These are phyloP conservation scores for Chlorodrepanis virens DNA, from an alignment of 2,113 vertebrate genomes.

Conservation along the genomic window DNA sequence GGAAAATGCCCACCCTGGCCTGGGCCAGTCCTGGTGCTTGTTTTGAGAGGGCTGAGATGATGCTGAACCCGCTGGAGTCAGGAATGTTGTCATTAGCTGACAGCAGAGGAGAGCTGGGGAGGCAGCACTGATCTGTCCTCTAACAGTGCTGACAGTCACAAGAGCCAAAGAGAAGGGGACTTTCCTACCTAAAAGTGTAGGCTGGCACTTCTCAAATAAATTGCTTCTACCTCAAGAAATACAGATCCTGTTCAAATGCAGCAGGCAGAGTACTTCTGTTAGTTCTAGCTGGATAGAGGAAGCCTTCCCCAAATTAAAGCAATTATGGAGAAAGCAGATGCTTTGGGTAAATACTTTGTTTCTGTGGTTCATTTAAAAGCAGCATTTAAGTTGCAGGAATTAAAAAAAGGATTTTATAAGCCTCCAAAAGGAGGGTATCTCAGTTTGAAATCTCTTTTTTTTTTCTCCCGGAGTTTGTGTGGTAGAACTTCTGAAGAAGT, in stretches of 20 bases:
- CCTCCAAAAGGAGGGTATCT: background rate
- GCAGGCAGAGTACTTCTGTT: background rate
- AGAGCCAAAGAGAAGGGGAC: background rate
- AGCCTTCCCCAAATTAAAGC: background rate
- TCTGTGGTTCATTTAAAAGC: background rate
- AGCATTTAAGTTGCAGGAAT: background rate
- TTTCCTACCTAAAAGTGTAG: background rate
- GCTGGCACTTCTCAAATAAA: rapidly evolving
- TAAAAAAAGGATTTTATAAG: background rate
- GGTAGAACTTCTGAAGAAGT: background rate
- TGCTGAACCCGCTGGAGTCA: rapidly evolving
- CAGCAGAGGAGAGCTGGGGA: background rate
- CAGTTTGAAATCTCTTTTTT: background rate
- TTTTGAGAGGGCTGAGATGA: background rate
- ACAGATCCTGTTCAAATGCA: background rate
- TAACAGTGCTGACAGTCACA: background rate
- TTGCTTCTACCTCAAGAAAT: background rate
- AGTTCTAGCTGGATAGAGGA: background rate
- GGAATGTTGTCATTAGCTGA: background rate
- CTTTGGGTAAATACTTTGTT: background rate
- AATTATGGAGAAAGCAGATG: background rate
- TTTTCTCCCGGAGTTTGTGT: background rate
- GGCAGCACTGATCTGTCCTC: background rate
- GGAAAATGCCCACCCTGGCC: background rate
- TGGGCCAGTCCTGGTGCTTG: background rate